phyloP scores from a whole-genome alignment of 2,888 invertebrate genomes.

The Volucella inflata region DNA sequence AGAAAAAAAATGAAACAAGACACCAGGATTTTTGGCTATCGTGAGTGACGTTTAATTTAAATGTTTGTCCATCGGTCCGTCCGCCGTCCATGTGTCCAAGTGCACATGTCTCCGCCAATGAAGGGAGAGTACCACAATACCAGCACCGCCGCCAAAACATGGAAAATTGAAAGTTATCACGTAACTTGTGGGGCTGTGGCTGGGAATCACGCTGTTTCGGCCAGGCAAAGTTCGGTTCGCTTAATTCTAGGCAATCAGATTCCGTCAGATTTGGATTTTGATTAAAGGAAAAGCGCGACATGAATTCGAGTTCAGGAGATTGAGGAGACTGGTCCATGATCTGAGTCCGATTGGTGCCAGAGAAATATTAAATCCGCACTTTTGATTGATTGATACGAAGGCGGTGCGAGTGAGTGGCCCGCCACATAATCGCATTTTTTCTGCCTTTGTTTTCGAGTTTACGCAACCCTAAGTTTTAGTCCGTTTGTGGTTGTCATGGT shows the following conservation, averaged over 20 bases:
- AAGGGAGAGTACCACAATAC: conserved; percentile 8
- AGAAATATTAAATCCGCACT: conserved; percentile 43
- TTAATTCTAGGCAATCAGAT: conserved; percentile 66
- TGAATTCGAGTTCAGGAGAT: conserved; percentile 6
- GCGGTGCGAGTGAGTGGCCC: conserved; percentile 31
- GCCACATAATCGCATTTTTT: background rate
- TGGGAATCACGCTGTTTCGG: conserved; percentile 5
- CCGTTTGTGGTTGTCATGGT: conserved; percentile 11
- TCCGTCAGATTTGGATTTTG: conserved; percentile 58
- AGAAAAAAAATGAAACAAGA: conserved; percentile 30
- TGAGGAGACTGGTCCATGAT: conserved; percentile 2
- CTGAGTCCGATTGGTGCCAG: background rate
- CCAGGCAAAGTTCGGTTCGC: background rate
- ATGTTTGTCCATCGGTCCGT: conserved; percentile 54
- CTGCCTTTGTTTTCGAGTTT: conserved; percentile 9
- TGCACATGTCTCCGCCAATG: conserved; percentile 39
- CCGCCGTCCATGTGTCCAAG: conserved; percentile 18
- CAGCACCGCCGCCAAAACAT: background rate
- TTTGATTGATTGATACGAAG: conserved; percentile 70
- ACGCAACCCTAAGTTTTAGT: conserved; percentile 27
- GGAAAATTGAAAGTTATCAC: conserved; percentile 57
- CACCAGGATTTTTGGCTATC: conserved; percentile 64
- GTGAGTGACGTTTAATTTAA: conserved; percentile 75
- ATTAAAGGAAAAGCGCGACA: conserved; percentile 62
- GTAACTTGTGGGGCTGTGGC: conserved; percentile 40